Evolutionary conservation across 1,140 invertebrate species (phyloP).

Genomic region (Venturia canescens): DNA sequence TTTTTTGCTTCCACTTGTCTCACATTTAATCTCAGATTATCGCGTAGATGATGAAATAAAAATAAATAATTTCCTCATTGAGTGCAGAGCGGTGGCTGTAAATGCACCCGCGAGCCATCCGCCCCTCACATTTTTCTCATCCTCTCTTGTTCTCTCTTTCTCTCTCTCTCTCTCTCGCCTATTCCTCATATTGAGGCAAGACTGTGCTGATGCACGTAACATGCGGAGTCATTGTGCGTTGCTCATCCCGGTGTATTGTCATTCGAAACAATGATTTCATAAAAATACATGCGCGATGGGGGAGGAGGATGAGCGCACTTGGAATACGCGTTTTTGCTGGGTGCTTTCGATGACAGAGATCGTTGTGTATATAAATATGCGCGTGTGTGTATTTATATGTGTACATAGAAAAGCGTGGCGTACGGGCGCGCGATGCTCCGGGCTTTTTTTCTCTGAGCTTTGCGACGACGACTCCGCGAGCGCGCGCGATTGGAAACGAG

Average conservation of each 20-base stretch:
- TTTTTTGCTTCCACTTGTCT: neutral
- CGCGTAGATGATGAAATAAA: neutral
- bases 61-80: neutral
- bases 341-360: constrained; percentile 57
- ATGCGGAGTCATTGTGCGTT: constrained; percentile 71
- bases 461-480: constrained; percentile 36
- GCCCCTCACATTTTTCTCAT: constrained; percentile 49
- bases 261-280: constrained; percentile 77
- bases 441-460: constrained; percentile 15
- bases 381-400: neutral
- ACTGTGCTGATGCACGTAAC: constrained; percentile 57
- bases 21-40: neutral
- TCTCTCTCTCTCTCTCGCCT: constrained; percentile 39
- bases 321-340: constrained; percentile 19
- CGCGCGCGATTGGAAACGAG: constrained; percentile 43
- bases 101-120: constrained; percentile 43
- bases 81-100: constrained; percentile 20
- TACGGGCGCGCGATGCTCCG: neutral
- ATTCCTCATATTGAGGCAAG: constrained; percentile 49
- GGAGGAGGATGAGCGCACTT: constrained; percentile 33
- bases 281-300: constrained; percentile 72
- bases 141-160: constrained; percentile 21
- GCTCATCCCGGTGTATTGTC: constrained; percentile 76
- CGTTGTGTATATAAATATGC: constrained; percentile 28
- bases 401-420: constrained; percentile 16